Percentiles rank a stretch among this genome's conserved stretches.
phyloP scores from a whole-genome alignment of 2,888 invertebrate genomes.

The Dolichomitus sp. region DNA sequence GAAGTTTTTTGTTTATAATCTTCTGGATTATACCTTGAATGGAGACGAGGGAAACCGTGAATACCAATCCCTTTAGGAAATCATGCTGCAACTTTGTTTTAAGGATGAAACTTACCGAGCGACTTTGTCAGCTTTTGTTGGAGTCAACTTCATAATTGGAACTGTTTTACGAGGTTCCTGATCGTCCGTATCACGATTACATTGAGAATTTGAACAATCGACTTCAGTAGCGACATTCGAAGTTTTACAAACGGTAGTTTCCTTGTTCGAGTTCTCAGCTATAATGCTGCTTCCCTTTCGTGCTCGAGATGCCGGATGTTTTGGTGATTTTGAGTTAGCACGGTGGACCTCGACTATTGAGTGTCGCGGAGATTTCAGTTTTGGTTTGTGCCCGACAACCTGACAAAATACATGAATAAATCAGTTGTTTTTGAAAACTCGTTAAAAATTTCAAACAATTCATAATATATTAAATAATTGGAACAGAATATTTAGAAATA shows the following conservation, averaged over 20 bases:
- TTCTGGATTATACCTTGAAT: conserved; percentile 79
- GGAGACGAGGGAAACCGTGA: conserved; percentile 21
- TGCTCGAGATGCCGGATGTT: conserved; percentile 23
- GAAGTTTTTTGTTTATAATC: conserved; percentile 79
- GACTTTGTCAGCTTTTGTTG: conserved; percentile 75
- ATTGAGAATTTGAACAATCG: conserved; percentile 35
- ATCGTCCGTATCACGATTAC: conserved; percentile 57
- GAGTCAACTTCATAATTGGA: conserved; percentile 71
- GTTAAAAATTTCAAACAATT: not conserved
- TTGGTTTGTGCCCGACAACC: conserved; percentile 62
- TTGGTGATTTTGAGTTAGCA: conserved; percentile 45
- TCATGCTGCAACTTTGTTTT: not conserved
- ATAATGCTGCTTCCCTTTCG: conserved; percentile 7
- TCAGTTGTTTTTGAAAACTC: not conserved
- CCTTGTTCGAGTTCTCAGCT: not conserved
- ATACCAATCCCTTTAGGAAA: conserved; percentile 3
- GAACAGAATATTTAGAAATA: not conserved
- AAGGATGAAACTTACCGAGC: conserved; percentile 71
- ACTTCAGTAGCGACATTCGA: conserved; percentile 23
- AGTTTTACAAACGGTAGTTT: conserved; percentile 17
- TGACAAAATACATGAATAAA: conserved; percentile 18
- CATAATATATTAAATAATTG: not conserved
- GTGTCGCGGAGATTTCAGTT: conserved; percentile 52
- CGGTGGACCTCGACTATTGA: conserved; percentile 37
- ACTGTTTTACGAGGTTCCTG: conserved; percentile 68